Percentiles rank a stretch among this genome's conserved stretches.
Conservation (phyloP, 2,888 invertebrate genomes). For the Trichogramma evanescens region DNA sequence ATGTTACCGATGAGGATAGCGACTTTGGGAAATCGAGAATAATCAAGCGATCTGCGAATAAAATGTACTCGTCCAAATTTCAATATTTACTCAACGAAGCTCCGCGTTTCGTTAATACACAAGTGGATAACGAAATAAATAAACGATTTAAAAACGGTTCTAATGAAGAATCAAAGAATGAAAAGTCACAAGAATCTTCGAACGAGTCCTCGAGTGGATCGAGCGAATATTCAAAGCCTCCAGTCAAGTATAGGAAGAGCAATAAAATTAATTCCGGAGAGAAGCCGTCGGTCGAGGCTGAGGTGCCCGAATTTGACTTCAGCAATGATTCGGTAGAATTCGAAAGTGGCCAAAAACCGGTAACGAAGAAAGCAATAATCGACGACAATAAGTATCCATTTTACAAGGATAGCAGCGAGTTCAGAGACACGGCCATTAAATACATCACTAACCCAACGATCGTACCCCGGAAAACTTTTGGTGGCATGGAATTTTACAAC, state of each 20-base stretch:
- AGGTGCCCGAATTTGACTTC: constrained; percentile 34
- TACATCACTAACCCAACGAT: constrained; percentile 60
- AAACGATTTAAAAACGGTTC: constrained; percentile 25
- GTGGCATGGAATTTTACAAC: constrained; percentile 67
- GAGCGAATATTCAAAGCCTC: constrained; percentile 15
- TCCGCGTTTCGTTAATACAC: constrained; percentile 27
- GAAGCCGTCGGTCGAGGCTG: constrained; percentile 31
- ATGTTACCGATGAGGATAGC: not conserved
- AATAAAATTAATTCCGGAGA: constrained; percentile 32
- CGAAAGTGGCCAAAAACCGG: constrained; percentile 14
- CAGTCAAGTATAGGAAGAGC: constrained; percentile 16
- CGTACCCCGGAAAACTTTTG: constrained; percentile 58
- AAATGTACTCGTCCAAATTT: constrained; percentile 7
- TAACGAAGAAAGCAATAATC: constrained; percentile 18
- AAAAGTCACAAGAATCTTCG: constrained; percentile 29
- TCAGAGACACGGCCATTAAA: constrained; percentile 57
- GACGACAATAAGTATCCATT: constrained; percentile 59
- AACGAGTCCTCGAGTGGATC: constrained; percentile 28
- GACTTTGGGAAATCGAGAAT: not conserved
- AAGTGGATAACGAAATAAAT: constrained; percentile 37
- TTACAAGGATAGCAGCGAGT: constrained; percentile 50
- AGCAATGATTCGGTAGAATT: constrained; percentile 28
- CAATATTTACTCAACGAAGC: constrained; percentile 30
- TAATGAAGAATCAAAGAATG: constrained; percentile 19
- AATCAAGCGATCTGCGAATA: not conserved